Evolutionary conservation across 2,113 vertebrate genomes (phyloP).

Genomic region (Casuarius casuarius): DNA sequence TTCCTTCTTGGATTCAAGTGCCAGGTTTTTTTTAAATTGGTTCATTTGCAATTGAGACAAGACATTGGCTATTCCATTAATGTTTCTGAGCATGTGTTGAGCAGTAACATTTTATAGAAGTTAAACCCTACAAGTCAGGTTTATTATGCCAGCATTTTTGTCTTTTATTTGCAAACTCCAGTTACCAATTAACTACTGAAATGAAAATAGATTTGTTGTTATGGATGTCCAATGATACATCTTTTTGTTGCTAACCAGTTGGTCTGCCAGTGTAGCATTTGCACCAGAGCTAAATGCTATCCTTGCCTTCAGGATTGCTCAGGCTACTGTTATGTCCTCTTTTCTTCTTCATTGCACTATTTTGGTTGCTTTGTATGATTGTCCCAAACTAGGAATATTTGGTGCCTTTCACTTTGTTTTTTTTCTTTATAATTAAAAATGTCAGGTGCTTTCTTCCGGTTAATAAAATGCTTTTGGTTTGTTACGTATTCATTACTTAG

Average conservation of each 20-base stretch:
- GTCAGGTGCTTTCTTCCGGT: background rate
- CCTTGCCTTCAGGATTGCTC: background rate
- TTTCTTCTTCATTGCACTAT: background rate
- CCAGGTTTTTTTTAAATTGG: slow-evolving; percentile 31
- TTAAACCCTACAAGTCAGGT: background rate
- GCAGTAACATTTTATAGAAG: background rate
- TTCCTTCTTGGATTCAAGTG: slow-evolving; percentile 43
- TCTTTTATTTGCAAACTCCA: background rate
- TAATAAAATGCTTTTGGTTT: background rate
- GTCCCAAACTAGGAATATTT: background rate
- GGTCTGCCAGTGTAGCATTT: background rate
- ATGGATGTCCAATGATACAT: background rate
- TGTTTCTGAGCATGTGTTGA: background rate
- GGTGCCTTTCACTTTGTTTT: background rate
- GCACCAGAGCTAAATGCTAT: background rate
- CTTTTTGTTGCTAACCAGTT: background rate
- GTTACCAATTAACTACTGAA: background rate
- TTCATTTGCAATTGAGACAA: slow-evolving; percentile 40
- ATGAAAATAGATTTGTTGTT: background rate
- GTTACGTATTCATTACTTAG: background rate
- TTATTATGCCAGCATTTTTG: background rate
- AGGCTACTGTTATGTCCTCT: background rate
- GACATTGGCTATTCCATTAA: slow-evolving; percentile 7
- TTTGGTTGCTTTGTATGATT: background rate
- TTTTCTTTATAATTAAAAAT: background rate